Base-by-base conservation (phyloP, 2,888 invertebrate genomes). In the Idaea straminata region DNA sequence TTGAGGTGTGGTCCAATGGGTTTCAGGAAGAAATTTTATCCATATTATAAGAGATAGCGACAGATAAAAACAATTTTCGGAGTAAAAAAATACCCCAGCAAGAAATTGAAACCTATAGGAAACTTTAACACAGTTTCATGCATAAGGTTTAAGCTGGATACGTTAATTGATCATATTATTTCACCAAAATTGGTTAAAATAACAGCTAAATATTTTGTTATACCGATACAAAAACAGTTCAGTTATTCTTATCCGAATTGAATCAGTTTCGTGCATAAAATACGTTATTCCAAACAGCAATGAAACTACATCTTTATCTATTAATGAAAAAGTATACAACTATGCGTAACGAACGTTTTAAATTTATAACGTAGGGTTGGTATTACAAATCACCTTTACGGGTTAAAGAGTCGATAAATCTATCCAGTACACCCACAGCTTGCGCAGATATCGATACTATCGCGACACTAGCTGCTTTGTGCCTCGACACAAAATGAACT, bases 341-440 rank as follows among this genome's bases (percentile, higher is more conserved):
- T 70, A 72, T 66, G 71, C 71, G 72, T 74, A 77, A 75, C 69
- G 70, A 76, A 74, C 67, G 68, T 79, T 78, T 78, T 74, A 76
- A 75, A 74, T 73, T 74, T 70, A 71, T 66, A 75, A 75, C 71
- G 77, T 78, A 70, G 79, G 79, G 82, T 77, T 77, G 79, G 73
- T 78, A 76, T 86, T 85, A 88, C 88, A 86, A 89, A 88, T 88
- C 85, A 87, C 87, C 85, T 83, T 84, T 86, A 83, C 83, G 83
- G 87, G 82, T 82, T 81, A 86, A 85, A 81, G 81, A 82, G 83
- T 82, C 84, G 82, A 87, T 88, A 88, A 88, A 88, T 89, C 86
- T 85, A 82, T 79, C 80, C 77, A 79, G 81, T 88, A 84, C 88
- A 85, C 87, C 88, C 87, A 88, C 89, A 77, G 79, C 72, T 74